A percentile compares a stretch with the other conserved stretches of the same genome.
Conservation (phyloP, 2,797 vertebrate species). For the Myripristis murdjan region DNA sequence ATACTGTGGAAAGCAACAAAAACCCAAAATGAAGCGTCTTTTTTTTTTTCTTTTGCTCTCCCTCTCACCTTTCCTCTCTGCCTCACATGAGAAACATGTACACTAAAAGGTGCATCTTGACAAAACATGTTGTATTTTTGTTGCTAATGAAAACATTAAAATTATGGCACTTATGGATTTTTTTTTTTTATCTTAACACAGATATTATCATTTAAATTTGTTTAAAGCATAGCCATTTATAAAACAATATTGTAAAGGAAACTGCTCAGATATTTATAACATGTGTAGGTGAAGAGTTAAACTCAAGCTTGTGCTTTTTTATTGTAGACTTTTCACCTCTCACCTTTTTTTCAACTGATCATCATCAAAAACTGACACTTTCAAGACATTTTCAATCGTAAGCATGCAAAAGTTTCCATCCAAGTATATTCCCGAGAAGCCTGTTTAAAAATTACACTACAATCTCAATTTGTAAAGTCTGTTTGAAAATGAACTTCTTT, state of each 20-base stretch:
- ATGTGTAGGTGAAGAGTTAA: not conserved
- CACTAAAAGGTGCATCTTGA: too few species aligned
- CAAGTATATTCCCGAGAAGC: not conserved
- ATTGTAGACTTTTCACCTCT: too few species aligned
- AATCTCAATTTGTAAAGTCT: not conserved
- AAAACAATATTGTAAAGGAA: not conserved
- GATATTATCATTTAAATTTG: conserved; percentile 13
- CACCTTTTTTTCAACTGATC: too few species aligned
- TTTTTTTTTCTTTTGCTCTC: not conserved
- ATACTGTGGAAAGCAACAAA: not conserved
- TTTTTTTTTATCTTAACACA: not conserved
- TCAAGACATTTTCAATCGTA: too few species aligned
- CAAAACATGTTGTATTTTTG: too few species aligned
- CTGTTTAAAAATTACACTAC: not conserved
- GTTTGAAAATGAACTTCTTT: not conserved
- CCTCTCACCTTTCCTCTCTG: not conserved
- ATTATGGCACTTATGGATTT: too few species aligned
- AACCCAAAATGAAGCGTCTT: too few species aligned
- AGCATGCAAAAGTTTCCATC: too few species aligned
- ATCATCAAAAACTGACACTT: not conserved
- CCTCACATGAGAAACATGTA: too few species aligned
- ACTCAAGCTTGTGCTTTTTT: not conserved
- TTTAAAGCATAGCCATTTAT: not conserved
- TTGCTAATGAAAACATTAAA: too few species aligned
- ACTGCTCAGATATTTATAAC: not conserved